Base-by-base conservation (phyloP, 2,113 vertebrate genomes). In the Pseudorhombus dupliciocellatus region DNA sequence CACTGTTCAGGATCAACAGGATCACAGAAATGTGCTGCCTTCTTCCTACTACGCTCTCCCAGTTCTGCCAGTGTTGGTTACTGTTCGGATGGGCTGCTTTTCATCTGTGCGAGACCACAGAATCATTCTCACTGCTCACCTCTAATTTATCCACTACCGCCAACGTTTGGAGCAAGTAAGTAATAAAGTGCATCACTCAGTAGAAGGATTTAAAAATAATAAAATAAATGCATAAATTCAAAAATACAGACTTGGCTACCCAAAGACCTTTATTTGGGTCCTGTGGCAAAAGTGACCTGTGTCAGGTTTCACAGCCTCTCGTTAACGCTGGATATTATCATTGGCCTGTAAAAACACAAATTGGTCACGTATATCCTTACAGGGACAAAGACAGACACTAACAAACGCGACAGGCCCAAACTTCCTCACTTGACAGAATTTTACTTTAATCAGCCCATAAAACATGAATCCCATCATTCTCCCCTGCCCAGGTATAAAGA, bases 401-500 rank as follows among this genome's bases (percentile, higher is more conserved):
- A 58, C 25, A 34, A 50, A 81, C 34, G 24, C 53, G 53, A 26
- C 51, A 34, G n/a, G 42, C 65, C 67, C n/a, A 4, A 62, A 63
- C 61, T 15, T 77, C 57, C 31, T 77, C 50, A 66, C 53, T 64
- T 40, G 65, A 77, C 53, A 75, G 73, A 63, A 79, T 77, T 81
- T 57, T 75, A 75, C 82, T 72, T 67, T 79, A 68, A 72, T 58
- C 66, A 62, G 55, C 46, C 46, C 22, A 78, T 87, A 70, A 86
- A 90, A 77, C 59, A 56, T 18, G 53, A 82, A 62, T 56, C 66
- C 76, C 78, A 66, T 73, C 68, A 67, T 70, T 77, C 80, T 64
- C 42, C 46, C 73, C 59, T 7, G 65, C 73, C 72, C 56, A 56
- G 53, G 74, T 65, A 79, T 87, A 87, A 84, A 88, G 63, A 79